Percentiles rank a stretch among this genome's conserved stretches.
phyloP scores from a whole-genome alignment of 2,888 invertebrate species.

The Lomographa bimaculata region DNA sequence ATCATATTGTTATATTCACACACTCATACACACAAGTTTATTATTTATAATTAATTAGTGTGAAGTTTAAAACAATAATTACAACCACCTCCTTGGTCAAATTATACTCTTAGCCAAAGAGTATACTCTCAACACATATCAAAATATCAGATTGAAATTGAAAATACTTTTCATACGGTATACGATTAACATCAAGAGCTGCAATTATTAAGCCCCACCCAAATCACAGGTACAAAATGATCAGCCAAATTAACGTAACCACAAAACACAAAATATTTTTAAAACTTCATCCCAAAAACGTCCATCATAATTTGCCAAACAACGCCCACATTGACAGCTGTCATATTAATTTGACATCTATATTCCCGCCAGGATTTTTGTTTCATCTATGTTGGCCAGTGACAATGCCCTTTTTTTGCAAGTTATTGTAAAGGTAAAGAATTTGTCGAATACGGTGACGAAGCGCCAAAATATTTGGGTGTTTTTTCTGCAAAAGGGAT shows the following conservation, averaged over 20 bases:
- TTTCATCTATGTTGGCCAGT: slow-evolving; percentile 30
- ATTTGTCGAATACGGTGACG: slow-evolving; percentile 40
- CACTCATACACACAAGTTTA: too few species aligned
- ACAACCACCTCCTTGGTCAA: too few species aligned
- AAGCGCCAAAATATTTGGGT: slow-evolving; percentile 45
- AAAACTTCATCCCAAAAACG: slow-evolving; percentile 38
- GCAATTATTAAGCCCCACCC: slow-evolving; percentile 1
- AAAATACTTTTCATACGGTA: too few species aligned
- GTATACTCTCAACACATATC: too few species aligned
- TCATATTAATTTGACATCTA: slow-evolving; percentile 73
- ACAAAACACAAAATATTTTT: slow-evolving; percentile 53
- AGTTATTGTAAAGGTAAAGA: slow-evolving; percentile 26
- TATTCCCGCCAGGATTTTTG: slow-evolving; percentile 52
- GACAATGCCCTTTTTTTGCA: slow-evolving; percentile 41
- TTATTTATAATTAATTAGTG: too few species aligned
- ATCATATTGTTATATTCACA: too few species aligned
- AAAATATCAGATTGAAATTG: too few species aligned
- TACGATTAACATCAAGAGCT: too few species aligned
- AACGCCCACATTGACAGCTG: slow-evolving; percentile 72
- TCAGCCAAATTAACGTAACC: slow-evolving; percentile 28
- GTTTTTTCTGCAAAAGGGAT: slow-evolving; percentile 37
- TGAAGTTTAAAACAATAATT: too few species aligned
- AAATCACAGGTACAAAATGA: slow-evolving; percentile 38
- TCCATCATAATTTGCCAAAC: slow-evolving; percentile 63
- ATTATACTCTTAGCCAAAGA: too few species aligned